A percentile compares a stretch with the other conserved stretches of the same genome.
These are phyloP conservation scores for Nematostella vectensis DNA, from an alignment of 92 coral and sea anemone genomes.

Conservation along the genomic window DNA sequence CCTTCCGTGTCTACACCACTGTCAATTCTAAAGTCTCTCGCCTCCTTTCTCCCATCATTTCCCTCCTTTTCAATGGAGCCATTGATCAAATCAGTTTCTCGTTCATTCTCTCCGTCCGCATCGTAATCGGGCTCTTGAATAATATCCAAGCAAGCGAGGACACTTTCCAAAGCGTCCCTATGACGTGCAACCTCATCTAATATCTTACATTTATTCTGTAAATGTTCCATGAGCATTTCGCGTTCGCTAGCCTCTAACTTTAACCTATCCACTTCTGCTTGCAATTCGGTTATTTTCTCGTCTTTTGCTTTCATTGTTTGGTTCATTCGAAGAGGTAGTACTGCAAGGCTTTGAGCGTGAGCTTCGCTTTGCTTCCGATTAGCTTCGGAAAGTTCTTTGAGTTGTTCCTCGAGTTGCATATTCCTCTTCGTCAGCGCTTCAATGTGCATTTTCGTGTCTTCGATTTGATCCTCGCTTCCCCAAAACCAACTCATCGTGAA, in stretches of 20 bases:
- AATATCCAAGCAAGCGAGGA: constrained; percentile 74
- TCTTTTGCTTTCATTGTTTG: constrained; percentile 79
- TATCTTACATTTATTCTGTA: constrained; percentile 73
- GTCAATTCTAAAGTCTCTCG: constrained; percentile 20
- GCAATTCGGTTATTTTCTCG: constrained; percentile 67
- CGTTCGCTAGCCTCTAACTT: constrained; percentile 54
- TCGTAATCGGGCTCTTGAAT: constrained; percentile 57
- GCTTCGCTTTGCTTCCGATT: constrained; percentile 68
- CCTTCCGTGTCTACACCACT: constrained; percentile 22
- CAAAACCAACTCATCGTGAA: background rate
- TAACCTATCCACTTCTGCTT: constrained; percentile 44
- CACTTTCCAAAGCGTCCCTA: constrained; percentile 77
- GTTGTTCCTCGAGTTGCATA: constrained; percentile 71
- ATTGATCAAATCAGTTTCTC: constrained; percentile 58
- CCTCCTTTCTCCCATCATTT: background rate
- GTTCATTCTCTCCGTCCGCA: constrained; percentile 12
- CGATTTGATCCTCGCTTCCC: constrained; percentile 35
- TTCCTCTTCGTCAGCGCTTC: constrained; percentile 59
- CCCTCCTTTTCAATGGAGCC: constrained; percentile 29
- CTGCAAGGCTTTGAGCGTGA: constrained; percentile 67
- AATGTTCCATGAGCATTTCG: constrained; percentile 56
- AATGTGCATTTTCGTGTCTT: constrained; percentile 92
- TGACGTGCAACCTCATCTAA: constrained; percentile 85
- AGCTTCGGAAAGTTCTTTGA: constrained; percentile 60
- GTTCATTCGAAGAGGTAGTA: constrained; percentile 80